Percentiles rank a stretch among this genome's conserved stretches.
Evolutionary conservation across 2,888 invertebrate species (phyloP).

Genomic region (Ferdinandea cuprea): DNA sequence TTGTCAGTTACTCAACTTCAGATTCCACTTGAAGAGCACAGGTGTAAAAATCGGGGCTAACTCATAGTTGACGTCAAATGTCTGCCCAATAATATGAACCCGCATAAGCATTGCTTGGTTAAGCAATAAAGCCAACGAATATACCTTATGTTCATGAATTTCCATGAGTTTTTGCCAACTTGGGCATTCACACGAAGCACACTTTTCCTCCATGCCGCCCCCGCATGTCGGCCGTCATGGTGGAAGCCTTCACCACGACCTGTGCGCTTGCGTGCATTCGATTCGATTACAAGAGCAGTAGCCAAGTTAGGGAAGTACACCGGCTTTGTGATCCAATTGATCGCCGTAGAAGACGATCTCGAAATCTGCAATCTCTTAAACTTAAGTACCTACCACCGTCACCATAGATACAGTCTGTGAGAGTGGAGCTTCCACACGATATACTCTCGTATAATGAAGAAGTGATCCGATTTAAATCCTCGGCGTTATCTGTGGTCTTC

Average conservation of each 20-base stretch:
- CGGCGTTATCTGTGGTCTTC: constrained; percentile 74
- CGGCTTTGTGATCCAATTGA: constrained; percentile 72
- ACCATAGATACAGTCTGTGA: constrained; percentile 32
- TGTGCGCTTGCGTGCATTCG: constrained; percentile 68
- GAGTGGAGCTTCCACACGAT: constrained; percentile 46
- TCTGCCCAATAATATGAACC: constrained; percentile 37
- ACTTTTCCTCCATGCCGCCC: constrained; percentile 19
- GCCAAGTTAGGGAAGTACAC: constrained; percentile 40
- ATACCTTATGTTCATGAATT: constrained; percentile 35
- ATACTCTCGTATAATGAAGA: constrained; percentile 71
- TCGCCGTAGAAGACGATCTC: constrained; percentile 67
- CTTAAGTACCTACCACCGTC: constrained; percentile 63
- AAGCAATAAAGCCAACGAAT: constrained; percentile 18
- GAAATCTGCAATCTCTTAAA: constrained; percentile 60
- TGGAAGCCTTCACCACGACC: constrained; percentile 30
- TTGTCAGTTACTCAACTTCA: constrained; percentile 41
- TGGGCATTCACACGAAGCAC: constrained; percentile 67
- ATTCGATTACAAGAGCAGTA: constrained; percentile 68
- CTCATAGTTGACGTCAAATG: constrained; percentile 44
- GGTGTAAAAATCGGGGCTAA: constrained; percentile 42
- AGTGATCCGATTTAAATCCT: constrained; percentile 74
- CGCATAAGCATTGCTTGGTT: constrained; percentile 55
- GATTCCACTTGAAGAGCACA: constrained; percentile 33
- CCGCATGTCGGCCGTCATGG: constrained; percentile 1
- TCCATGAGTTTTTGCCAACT: constrained; percentile 59